A percentile compares a stretch with the other conserved stretches of the same genome.
Evolutionary conservation across 1,140 invertebrate genomes (phyloP).

Genomic region (Capitella teleta): DNA sequence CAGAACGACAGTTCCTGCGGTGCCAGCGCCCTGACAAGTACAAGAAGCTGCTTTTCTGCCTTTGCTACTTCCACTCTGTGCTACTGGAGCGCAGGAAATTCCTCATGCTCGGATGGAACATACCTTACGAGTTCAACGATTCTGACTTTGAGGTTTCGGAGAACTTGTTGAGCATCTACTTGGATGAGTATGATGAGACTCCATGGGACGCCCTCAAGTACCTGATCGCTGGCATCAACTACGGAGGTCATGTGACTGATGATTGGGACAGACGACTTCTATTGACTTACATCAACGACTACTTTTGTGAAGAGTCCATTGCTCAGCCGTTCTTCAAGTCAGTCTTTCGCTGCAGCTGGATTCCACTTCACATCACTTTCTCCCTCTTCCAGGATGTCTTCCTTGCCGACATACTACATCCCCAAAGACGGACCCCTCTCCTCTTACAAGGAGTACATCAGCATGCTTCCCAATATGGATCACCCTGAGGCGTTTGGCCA

Average conservation of each 20-base stretch:
- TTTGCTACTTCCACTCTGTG: conserved; percentile 46
- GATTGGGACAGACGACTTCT: conserved; percentile 45
- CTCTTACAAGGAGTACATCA: conserved; percentile 66
- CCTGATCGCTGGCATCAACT: conserved; percentile 44
- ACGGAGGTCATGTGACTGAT: conserved; percentile 45
- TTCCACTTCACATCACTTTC: neutral
- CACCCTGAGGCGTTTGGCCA: conserved; percentile 65
- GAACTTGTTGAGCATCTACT: conserved; percentile 64
- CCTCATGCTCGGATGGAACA: conserved; percentile 46
- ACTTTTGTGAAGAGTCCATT: conserved; percentile 60
- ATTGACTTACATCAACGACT: conserved; percentile 67
- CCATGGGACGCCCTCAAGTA: conserved; percentile 45
- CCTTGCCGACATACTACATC: conserved; percentile 61
- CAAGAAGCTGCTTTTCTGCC: conserved; percentile 40
- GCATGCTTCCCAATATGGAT: conserved; percentile 60
- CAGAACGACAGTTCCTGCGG: conserved; percentile 34
- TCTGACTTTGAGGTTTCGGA: conserved; percentile 81
- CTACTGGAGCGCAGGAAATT: conserved; percentile 43
- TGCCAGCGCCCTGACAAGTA: conserved; percentile 42
- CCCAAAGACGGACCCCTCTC: conserved; percentile 68
- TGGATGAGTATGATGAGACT: conserved; percentile 70
- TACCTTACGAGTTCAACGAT: conserved; percentile 65
- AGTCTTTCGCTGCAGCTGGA: conserved; percentile 8
- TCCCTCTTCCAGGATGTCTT: conserved; percentile 42
- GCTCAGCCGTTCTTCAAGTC: conserved; percentile 56